These are phyloP conservation scores for Nannospalax galili DNA, from an alignment of 2,113 vertebrate genomes.

Conservation along the genomic window DNA sequence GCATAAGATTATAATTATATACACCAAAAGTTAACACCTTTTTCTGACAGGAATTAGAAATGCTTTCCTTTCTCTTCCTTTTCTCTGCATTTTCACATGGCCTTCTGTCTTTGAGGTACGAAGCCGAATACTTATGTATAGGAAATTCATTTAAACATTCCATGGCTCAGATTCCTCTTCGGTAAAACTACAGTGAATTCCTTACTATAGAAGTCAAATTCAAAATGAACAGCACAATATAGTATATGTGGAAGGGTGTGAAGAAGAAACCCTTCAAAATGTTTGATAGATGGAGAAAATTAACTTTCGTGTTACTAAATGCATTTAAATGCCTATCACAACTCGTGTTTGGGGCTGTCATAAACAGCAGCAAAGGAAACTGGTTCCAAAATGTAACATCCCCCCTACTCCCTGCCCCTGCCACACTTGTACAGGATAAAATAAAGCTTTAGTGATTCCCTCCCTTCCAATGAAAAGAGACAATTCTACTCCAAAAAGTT, in stretches of 20 bases:
- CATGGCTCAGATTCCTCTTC: not conserved
- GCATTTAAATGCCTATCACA: constrained; percentile 7
- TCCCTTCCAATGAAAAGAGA: constrained; percentile 1
- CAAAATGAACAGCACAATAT: not conserved
- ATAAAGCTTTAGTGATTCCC: not conserved
- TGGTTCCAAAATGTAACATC: constrained; percentile 22
- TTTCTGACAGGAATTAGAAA: not conserved
- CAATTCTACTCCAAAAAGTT: not conserved
- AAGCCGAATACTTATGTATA: not conserved
- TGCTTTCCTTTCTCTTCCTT: not conserved
- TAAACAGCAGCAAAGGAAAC: not conserved
- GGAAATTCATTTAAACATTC: not conserved
- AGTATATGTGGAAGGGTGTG: not conserved
- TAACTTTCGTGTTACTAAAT: constrained; percentile 14
- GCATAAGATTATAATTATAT: not conserved
- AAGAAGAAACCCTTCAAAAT: not conserved
- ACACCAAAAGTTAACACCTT: not conserved
- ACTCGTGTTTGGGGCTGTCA: not conserved
- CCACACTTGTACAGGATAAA: not conserved
- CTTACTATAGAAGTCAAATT: not conserved
- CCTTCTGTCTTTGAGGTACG: not conserved
- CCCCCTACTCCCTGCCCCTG: too few relatives aligned
- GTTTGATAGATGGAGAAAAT: not conserved
- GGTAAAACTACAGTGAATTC: not conserved
- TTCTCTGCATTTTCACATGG: not conserved